Conservation (phyloP, 64 coral and sea anemone species). For the Montipora cactus region DNA sequence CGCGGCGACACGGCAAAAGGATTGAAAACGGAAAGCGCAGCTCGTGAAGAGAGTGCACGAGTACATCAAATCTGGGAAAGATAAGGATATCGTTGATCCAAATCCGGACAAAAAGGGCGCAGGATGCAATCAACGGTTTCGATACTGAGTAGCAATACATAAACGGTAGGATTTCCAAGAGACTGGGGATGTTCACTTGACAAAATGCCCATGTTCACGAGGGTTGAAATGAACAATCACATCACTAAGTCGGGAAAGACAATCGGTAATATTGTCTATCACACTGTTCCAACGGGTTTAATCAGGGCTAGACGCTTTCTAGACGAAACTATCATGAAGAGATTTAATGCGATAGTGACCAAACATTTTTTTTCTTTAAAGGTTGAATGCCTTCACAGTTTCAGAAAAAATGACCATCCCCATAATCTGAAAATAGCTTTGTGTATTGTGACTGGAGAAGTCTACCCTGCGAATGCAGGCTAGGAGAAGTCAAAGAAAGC, state of each 20-base stretch:
- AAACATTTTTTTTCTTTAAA: slow-evolving; percentile 63
- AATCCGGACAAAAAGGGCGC: slow-evolving; percentile 20
- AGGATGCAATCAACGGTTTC: background rate
- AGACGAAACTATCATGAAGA: slow-evolving; percentile 45
- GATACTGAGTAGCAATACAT: background rate
- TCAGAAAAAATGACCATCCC: slow-evolving; percentile 34
- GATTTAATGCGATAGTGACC: slow-evolving; percentile 31
- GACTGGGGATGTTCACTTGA: slow-evolving; percentile 34
- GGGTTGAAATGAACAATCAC: slow-evolving; percentile 50
- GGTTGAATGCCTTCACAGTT: slow-evolving; percentile 54
- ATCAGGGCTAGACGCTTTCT: slow-evolving; percentile 48
- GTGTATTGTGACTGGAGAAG: slow-evolving; percentile 48
- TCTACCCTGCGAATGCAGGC: too few relatives aligned
- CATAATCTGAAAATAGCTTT: slow-evolving; percentile 37
- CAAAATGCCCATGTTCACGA: slow-evolving; percentile 59
- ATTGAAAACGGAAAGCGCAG: slow-evolving; percentile 65
- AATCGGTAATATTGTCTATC: slow-evolving; percentile 40
- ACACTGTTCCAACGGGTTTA: slow-evolving; percentile 49
- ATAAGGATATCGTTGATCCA: slow-evolving; percentile 37
- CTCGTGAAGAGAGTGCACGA: slow-evolving; percentile 58
- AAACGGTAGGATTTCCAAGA: slow-evolving; percentile 24
- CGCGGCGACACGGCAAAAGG: slow-evolving; percentile 47
- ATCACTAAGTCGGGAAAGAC: slow-evolving; percentile 39
- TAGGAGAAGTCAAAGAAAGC: background rate
- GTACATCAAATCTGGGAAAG: slow-evolving; percentile 16